These are phyloP conservation scores for Lithobius niger DNA, from an alignment of 1,140 invertebrate genomes.

Conservation along the genomic window DNA sequence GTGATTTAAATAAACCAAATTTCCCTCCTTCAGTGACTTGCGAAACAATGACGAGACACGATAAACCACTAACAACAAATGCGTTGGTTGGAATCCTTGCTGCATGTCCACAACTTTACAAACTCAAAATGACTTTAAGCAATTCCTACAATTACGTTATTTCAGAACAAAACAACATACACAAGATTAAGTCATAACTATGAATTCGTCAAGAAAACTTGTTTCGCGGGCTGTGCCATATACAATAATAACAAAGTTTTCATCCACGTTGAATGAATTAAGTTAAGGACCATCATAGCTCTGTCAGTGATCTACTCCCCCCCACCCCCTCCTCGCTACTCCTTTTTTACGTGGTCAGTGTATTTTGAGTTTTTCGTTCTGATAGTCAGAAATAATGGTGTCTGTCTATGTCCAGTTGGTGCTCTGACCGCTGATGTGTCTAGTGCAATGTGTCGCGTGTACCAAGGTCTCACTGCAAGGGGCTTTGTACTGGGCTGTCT, in stretches of 20 bases:
- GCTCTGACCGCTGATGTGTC: not conserved
- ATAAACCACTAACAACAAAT: too few species aligned
- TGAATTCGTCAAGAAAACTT: not conserved
- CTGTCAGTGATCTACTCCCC: not conserved
- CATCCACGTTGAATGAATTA: not conserved
- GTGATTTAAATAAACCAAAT: too few species aligned
- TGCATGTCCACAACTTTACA: too few species aligned
- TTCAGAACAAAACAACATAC: too few species aligned
- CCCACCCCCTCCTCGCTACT: not conserved
- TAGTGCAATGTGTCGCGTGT: not conserved
- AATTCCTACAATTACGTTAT: too few species aligned
- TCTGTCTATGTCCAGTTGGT: not conserved
- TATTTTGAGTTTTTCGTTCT: not conserved
- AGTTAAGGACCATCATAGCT: not conserved
- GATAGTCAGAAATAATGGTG: not conserved
- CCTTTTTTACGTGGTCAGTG: not conserved
- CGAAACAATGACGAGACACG: too few species aligned
- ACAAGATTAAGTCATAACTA: too few species aligned
- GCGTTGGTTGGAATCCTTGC: too few species aligned
- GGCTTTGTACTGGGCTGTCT: conserved; percentile 3
- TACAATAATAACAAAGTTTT: not conserved
- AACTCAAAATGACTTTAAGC: too few species aligned
- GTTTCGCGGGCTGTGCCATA: not conserved
- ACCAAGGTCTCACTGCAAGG: not conserved
- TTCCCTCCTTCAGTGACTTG: too few species aligned